These are phyloP conservation scores for Drosophila ercepeae DNA, from an alignment of 1,140 invertebrate species.

Conservation along the genomic window DNA sequence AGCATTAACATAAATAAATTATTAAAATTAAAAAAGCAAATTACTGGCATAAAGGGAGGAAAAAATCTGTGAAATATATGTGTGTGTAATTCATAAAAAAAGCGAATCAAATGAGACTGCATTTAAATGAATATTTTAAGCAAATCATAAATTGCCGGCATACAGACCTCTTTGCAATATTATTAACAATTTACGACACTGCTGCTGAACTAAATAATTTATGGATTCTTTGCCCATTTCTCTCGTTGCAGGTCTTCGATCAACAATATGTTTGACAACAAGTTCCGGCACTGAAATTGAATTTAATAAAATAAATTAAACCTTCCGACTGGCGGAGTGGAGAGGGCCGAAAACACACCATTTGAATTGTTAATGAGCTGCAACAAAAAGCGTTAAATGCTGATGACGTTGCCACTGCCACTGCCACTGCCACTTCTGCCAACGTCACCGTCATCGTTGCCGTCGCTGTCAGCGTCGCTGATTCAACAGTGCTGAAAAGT, in stretches of 20 bases:
- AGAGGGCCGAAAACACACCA: conserved; percentile 6
- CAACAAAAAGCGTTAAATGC: conserved; percentile 68
- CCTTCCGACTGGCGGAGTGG: background rate
- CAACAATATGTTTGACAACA: conserved; percentile 75
- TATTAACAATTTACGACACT: conserved; percentile 67
- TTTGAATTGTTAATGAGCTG: conserved; percentile 76
- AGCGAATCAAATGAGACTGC: conserved; percentile 9
- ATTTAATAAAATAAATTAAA: conserved; percentile 62
- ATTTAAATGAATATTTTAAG: conserved; percentile 65
- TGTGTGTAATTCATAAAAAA: conserved; percentile 15
- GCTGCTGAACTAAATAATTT: conserved; percentile 61
- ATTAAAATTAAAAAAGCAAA: conserved; percentile 39
- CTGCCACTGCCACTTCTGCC: conserved; percentile 1
- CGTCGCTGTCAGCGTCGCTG: conserved; percentile 47
- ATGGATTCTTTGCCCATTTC: conserved; percentile 47
- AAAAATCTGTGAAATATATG: conserved; percentile 4
- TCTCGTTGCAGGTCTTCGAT: conserved; percentile 57
- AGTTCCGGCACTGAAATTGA: conserved; percentile 68
- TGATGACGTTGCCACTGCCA: conserved; percentile 41
- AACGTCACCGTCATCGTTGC: background rate
- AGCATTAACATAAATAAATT: conserved; percentile 72
- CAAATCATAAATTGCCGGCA: conserved; percentile 68
- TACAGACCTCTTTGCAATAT: conserved; percentile 43
- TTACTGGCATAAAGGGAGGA: conserved; percentile 5
- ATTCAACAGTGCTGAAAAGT: conserved; percentile 72